phyloP scores from a whole-genome alignment of 2,797 vertebrate species.

The Periophthalmus magnuspinnatus region DNA sequence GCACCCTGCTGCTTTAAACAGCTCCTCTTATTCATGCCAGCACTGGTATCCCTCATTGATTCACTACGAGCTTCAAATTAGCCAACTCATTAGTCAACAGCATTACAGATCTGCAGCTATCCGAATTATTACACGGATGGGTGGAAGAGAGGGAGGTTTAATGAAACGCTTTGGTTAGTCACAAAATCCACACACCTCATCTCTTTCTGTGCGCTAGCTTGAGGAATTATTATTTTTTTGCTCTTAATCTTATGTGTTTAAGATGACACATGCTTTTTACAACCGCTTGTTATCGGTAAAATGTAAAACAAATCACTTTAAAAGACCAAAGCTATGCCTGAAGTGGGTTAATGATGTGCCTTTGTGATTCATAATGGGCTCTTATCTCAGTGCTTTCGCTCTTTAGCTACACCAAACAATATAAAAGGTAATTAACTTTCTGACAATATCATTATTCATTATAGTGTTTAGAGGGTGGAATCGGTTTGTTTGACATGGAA shows the following conservation, averaged over 20 bases:
- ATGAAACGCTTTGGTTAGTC: slow-evolving; percentile 14
- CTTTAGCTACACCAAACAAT: slow-evolving; percentile 16
- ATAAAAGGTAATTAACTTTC: background rate
- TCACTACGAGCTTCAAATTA: slow-evolving; percentile 42
- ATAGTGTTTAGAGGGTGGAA: background rate
- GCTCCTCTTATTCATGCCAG: slow-evolving; percentile 36
- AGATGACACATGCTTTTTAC: background rate
- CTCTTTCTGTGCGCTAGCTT: background rate
- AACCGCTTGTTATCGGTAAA: background rate
- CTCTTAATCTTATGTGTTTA: background rate
- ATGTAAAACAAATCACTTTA: background rate
- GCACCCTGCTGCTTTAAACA: slow-evolving; percentile 18
- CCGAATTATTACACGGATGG: slow-evolving; percentile 29
- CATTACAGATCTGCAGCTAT: slow-evolving; percentile 33
- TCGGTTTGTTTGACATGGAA: background rate
- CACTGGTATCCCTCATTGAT: slow-evolving; percentile 41
- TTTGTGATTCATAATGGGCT: slow-evolving; percentile 34
- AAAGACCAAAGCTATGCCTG: slow-evolving; percentile 32
- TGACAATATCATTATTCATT: slow-evolving; percentile 1
- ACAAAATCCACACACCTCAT: background rate
- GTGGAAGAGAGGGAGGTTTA: slow-evolving; percentile 13
- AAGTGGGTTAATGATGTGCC: slow-evolving; percentile 51
- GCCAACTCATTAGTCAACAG: slow-evolving; percentile 55
- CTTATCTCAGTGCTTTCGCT: slow-evolving; percentile 37
- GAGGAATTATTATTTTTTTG: background rate